Percentiles rank a stretch among this genome's conserved stretches.
These are phyloP conservation scores for Amphiprion clarkii DNA, from an alignment of 2,797 vertebrate genomes.

Conservation along the genomic window DNA sequence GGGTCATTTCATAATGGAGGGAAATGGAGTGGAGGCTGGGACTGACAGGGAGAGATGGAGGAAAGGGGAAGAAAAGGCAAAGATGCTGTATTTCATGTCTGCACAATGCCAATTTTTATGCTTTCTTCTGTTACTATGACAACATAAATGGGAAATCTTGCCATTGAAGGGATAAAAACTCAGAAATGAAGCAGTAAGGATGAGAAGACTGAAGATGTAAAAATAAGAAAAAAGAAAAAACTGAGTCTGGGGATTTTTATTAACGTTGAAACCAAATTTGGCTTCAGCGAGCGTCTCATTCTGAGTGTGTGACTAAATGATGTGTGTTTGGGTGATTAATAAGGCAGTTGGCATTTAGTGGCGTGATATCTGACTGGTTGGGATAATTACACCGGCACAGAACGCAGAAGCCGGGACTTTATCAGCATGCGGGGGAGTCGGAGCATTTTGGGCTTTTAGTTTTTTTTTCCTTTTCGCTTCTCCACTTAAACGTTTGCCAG, in stretches of 20 bases:
- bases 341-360: slow-evolving; percentile 48
- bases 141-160: not conserved
- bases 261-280: slow-evolving; percentile 3
- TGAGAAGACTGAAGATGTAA: not conserved
- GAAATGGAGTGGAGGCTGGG: not conserved
- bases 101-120: not conserved
- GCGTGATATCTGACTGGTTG: slow-evolving; percentile 50
- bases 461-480: not conserved
- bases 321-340: slow-evolving; percentile 48
- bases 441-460: slow-evolving; percentile 17
- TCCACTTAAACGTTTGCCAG: not conserved
- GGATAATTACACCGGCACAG: slow-evolving; percentile 59
- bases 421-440: slow-evolving; percentile 23
- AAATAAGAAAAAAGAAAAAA: not conserved
- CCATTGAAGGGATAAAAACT: not conserved
- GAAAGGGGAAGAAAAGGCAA: too few species aligned
- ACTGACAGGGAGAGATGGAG: too few species aligned
- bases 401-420: slow-evolving; percentile 40
- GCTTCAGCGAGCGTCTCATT: not conserved
- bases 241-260: too few species aligned
- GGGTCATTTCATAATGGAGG: slow-evolving; percentile 35
- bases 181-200: not conserved
- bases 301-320: not conserved
- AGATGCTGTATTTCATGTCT: not conserved
- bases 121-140: not conserved